Conservation (phyloP, 2,888 invertebrate species). For the Melipona bicolor region DNA sequence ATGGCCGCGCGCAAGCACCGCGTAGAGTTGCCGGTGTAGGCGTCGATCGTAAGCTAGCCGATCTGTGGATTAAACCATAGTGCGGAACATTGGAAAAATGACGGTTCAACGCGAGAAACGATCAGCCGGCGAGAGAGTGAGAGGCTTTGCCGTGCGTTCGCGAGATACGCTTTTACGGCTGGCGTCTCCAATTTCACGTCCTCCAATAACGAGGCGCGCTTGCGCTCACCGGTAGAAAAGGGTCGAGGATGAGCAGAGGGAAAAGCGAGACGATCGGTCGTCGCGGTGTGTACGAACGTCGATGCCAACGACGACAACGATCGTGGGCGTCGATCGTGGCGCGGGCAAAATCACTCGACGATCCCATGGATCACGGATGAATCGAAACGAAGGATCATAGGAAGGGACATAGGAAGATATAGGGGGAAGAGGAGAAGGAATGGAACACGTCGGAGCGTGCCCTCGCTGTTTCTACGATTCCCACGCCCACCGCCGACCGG, state of each 20-base stretch:
- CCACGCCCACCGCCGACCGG: constrained; percentile 71
- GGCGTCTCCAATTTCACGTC: constrained; percentile 48
- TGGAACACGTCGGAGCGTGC: constrained; percentile 59
- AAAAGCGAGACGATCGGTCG: constrained; percentile 30
- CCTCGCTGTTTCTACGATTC: constrained; percentile 72
- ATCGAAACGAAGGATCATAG: constrained; percentile 36
- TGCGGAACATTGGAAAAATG: constrained; percentile 6
- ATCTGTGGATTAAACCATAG: constrained; percentile 53
- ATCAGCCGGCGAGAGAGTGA: constrained; percentile 21
- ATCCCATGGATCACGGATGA: constrained; percentile 54
- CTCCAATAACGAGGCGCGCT: constrained; percentile 37
- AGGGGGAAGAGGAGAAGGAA: background rate
- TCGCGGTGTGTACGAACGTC: constrained; percentile 20
- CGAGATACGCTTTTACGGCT: constrained; percentile 54
- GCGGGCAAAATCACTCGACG: constrained; percentile 45
- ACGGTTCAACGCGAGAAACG: constrained; percentile 37
- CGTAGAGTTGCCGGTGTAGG: constrained; percentile 50
- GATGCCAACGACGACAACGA: constrained; percentile 26
- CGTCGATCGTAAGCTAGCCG: constrained; percentile 61
- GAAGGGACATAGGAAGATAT: background rate
- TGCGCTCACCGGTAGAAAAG: constrained; percentile 5
- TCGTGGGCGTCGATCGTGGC: constrained; percentile 62
- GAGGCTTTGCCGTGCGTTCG: constrained; percentile 12
- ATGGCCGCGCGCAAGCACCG: constrained; percentile 42
- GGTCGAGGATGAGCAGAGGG: constrained; percentile 10